Conservation (phyloP, 2,888 invertebrate species). For the Tholera decimalis region DNA sequence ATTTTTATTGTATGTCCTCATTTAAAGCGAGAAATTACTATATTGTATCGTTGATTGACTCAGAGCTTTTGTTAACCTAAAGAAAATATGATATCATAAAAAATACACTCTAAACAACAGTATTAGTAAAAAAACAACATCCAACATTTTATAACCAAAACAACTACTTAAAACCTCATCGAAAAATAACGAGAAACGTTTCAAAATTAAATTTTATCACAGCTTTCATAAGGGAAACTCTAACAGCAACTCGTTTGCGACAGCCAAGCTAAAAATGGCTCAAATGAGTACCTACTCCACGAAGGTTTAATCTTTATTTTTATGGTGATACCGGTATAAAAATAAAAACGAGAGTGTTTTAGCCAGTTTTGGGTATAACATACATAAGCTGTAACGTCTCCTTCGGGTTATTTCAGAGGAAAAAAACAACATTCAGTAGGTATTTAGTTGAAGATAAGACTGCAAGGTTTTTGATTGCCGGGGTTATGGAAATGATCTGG, state of each 20-base stretch:
- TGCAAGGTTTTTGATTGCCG: background rate
- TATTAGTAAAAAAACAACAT: background rate
- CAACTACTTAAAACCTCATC: slow-evolving; percentile 10
- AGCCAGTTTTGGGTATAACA: slow-evolving; percentile 15
- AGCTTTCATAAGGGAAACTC: slow-evolving; percentile 11
- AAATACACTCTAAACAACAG: background rate
- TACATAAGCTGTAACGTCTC: background rate
- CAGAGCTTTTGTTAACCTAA: too few species aligned
- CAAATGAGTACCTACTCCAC: slow-evolving; percentile 21
- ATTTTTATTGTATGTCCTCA: too few species aligned
- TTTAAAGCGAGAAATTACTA: too few species aligned
- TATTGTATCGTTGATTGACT: too few species aligned
- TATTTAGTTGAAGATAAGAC: background rate
- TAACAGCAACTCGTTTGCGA: slow-evolving; percentile 36
- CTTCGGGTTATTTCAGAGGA: background rate
- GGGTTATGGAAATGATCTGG: too few species aligned
- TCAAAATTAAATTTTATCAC: slow-evolving; percentile 57
- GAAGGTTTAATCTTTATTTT: slow-evolving; percentile 44
- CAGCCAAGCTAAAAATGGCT: slow-evolving; percentile 23
- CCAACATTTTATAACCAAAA: slow-evolving; percentile 20
- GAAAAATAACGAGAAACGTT: slow-evolving; percentile 25
- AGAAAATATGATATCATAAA: background rate
- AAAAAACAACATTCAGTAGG: background rate
- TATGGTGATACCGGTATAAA: slow-evolving; percentile 34
- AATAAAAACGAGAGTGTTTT: slow-evolving; percentile 52